phyloP scores from a whole-genome alignment of 1,140 invertebrate species.

The Galleria mellonella region DNA sequence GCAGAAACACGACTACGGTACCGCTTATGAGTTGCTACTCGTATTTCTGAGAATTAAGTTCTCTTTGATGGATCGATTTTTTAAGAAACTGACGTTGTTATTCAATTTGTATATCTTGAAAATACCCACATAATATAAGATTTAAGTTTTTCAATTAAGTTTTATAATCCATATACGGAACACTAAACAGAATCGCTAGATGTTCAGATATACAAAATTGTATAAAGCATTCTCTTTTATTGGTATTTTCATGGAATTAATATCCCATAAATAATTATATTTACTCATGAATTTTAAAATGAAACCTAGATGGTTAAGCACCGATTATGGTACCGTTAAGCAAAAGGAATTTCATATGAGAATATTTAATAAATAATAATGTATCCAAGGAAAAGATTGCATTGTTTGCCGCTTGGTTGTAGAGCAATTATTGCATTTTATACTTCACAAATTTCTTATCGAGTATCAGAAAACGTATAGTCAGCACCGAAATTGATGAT shows the following conservation, averaged over 20 bases:
- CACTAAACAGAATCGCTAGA: too few relatives aligned
- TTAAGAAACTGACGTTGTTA: too few relatives aligned
- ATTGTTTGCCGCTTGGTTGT: conserved; percentile 21
- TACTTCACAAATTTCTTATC: background rate
- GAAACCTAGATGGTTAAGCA: conserved; percentile 28
- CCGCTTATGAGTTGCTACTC: too few relatives aligned
- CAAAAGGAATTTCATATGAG: conserved; percentile 26
- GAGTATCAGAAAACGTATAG: background rate
- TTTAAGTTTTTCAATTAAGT: too few relatives aligned
- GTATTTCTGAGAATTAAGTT: too few relatives aligned
- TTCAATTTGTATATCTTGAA: too few relatives aligned
- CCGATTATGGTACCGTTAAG: conserved; percentile 30
- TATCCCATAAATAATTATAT: background rate
- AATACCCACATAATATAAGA: too few relatives aligned
- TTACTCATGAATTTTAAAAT: conserved; percentile 21
- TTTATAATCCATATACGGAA: too few relatives aligned
- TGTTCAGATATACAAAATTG: too few relatives aligned
- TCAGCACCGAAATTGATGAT: background rate
- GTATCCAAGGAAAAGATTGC: conserved; percentile 36
- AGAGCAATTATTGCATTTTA: conserved; percentile 1
- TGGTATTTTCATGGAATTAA: background rate
- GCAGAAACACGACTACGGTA: too few relatives aligned
- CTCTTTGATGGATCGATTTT: too few relatives aligned
- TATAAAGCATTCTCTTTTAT: too few relatives aligned
- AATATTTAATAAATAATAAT: conserved; percentile 33